Percentiles rank a stretch among this genome's conserved stretches.
Evolutionary conservation across 2,888 invertebrate genomes (phyloP).

Genomic region (Poecilobothrus nobilitatus): DNA sequence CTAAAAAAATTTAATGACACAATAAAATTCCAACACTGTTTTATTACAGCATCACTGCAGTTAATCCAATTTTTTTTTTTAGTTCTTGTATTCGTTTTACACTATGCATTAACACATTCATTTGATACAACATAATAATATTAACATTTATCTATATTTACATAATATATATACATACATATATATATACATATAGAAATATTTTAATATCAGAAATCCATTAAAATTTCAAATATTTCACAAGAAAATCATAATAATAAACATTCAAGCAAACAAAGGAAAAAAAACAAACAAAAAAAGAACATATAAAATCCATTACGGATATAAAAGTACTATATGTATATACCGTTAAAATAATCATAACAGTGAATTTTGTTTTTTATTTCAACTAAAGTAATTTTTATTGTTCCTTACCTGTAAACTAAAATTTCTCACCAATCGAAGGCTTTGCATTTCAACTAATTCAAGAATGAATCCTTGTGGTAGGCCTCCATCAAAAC

Average conservation of each 20-base stretch:
- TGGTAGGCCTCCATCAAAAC: conserved; percentile 79
- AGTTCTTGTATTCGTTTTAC: too few relatives aligned
- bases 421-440: conserved; percentile 43
- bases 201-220: background rate
- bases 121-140: too few relatives aligned
- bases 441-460: conserved; percentile 60
- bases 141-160: too few relatives aligned
- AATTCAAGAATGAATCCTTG: conserved; percentile 79
- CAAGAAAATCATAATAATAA: too few relatives aligned
- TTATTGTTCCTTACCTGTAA: conserved; percentile 34
- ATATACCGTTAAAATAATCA: background rate
- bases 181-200: too few relatives aligned
- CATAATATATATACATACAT: too few relatives aligned
- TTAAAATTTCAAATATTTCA: background rate
- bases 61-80: too few relatives aligned
- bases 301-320: background rate
- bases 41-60: too few relatives aligned
- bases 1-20: too few relatives aligned
- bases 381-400: background rate
- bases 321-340: background rate
- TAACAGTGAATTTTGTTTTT: background rate
- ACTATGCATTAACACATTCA: too few relatives aligned
- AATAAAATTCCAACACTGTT: too few relatives aligned
- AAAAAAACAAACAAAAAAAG: background rate
- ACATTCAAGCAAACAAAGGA: too few relatives aligned